phyloP scores from a whole-genome alignment of 2,888 invertebrate genomes.

The Eretmocerus hayati region DNA sequence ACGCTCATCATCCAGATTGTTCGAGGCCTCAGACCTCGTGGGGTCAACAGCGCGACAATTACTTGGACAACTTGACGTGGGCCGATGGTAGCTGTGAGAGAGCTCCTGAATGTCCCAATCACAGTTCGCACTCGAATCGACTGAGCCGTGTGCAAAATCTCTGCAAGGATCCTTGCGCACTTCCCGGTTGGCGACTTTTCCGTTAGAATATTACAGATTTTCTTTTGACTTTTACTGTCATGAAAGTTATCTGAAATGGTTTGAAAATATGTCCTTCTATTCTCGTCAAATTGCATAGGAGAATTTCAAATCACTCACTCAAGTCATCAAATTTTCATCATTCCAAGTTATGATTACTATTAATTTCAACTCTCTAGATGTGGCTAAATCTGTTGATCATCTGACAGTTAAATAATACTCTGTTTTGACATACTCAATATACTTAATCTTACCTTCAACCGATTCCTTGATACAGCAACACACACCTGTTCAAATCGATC shows the following conservation, averaged over 20 bases:
- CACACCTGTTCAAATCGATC: background rate
- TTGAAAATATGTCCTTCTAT: background rate
- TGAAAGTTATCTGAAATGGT: background rate
- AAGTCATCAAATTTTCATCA: no score
- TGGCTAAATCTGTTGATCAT: no score
- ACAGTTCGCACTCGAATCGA: conserved; percentile 5
- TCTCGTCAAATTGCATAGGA: no score
- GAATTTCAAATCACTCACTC: no score
- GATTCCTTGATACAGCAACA: no score
- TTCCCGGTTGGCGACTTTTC: background rate
- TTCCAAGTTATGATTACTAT: no score
- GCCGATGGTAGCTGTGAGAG: background rate
- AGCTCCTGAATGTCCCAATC: conserved; percentile 1
- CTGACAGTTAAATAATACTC: no score
- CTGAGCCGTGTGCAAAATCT: conserved; percentile 5
- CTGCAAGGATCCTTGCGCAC: background rate
- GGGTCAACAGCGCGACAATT: conserved; percentile 3
- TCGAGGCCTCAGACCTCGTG: conserved; percentile 6
- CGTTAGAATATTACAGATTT: no score
- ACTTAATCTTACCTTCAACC: no score
- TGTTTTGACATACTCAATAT: no score
- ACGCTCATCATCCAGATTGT: background rate
- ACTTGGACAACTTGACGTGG: conserved; percentile 7
- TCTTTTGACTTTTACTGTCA: no score
- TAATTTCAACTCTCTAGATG: no score